A percentile compares a stretch with the other conserved stretches of the same genome.
These are phyloP conservation scores for Vandiemenella viatica DNA, from an alignment of 2,888 invertebrate species.

Conservation along the genomic window DNA sequence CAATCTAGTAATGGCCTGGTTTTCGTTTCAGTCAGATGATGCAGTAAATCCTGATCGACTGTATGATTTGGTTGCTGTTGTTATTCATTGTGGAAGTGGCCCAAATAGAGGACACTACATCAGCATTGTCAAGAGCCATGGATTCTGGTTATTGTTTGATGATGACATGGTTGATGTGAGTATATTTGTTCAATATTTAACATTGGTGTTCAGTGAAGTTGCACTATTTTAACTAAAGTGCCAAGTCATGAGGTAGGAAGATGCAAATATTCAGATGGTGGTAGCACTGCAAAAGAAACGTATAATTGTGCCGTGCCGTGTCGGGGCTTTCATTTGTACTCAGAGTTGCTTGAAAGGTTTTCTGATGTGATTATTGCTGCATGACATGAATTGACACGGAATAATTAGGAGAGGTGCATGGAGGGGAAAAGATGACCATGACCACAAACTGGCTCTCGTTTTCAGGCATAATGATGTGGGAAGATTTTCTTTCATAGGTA, in stretches of 20 bases:
- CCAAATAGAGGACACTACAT: conserved; percentile 99
- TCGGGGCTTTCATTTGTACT: too few relatives aligned
- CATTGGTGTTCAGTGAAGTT: neutral
- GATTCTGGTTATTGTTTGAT: conserved; percentile 98
- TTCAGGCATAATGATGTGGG: too few relatives aligned
- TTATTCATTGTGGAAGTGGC: conserved; percentile 98
- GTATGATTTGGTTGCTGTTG: conserved; percentile 97
- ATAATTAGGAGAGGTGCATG: too few relatives aligned
- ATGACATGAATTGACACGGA: too few relatives aligned
- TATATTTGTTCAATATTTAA: conserved; percentile 25
- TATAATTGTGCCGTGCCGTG: too few relatives aligned
- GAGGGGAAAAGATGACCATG: too few relatives aligned
- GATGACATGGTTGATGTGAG: conserved; percentile 99
- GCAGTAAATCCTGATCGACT: conserved; percentile 94
- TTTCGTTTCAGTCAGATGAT: conserved; percentile 75
- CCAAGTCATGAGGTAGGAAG: neutral
- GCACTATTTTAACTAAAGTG: neutral
- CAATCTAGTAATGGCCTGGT: too few relatives aligned
- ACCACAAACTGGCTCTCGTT: too few relatives aligned
- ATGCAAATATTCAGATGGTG: neutral
- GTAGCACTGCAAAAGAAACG: too few relatives aligned
- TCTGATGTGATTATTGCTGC: too few relatives aligned
- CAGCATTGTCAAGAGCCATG: conserved; percentile 98
- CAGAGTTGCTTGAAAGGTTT: too few relatives aligned
- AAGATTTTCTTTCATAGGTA: too few relatives aligned